phyloP scores from a whole-genome alignment of 2,113 vertebrate species.

The Mormyrus lacerda region DNA sequence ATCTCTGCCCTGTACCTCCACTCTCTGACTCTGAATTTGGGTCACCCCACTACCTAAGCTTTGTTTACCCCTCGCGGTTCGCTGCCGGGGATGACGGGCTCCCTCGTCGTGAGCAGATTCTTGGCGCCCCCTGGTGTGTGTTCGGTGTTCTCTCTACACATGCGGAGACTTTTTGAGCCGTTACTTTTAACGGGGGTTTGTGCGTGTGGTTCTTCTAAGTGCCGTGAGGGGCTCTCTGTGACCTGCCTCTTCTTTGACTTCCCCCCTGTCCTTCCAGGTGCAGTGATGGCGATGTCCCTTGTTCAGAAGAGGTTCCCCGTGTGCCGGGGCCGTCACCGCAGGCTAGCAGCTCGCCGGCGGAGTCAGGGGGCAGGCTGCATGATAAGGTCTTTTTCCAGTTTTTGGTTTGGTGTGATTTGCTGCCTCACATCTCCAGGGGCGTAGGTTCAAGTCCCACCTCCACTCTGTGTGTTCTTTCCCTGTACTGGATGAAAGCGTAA shows the following conservation, averaged over 20 bases:
- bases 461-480: background rate
- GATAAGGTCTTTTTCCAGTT: slow-evolving; percentile 40
- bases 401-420: background rate
- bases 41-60: background rate
- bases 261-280: slow-evolving; percentile 53
- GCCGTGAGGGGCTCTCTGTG: background rate
- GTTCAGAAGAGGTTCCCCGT: slow-evolving; percentile 72
- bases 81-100: background rate
- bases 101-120: background rate
- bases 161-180: background rate
- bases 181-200: background rate
- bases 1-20: background rate
- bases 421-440: background rate
- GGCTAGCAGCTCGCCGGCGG: slow-evolving; percentile 62
- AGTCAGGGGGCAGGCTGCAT: slow-evolving; percentile 50
- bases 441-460: background rate
- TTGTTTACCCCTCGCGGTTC: background rate
- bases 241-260: background rate
- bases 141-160: background rate
- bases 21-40: background rate
- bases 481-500: background rate
- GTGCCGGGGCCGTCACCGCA: slow-evolving; percentile 58
- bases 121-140: background rate
- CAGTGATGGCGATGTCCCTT: slow-evolving; percentile 74
- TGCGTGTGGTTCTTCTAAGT: background rate